Percentiles rank a stretch among this genome's conserved stretches.
phyloP scores from a whole-genome alignment of 2,888 invertebrate species.

The Mythimna ferrago region DNA sequence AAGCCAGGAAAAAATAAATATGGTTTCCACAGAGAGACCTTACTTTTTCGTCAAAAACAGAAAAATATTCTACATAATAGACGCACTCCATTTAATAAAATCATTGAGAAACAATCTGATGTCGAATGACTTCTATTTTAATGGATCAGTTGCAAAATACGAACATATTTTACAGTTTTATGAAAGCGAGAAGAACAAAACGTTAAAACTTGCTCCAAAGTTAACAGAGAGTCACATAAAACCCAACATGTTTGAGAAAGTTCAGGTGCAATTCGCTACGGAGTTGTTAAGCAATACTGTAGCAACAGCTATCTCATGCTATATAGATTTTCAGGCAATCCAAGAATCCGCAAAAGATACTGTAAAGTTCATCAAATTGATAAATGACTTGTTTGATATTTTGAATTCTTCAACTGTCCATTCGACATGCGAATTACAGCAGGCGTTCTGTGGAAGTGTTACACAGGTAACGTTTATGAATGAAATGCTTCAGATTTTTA shows the following conservation, averaged over 20 bases:
- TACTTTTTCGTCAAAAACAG: constrained; percentile 62
- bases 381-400: constrained; percentile 55
- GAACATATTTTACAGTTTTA: constrained; percentile 66
- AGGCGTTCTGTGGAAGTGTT: constrained; percentile 47
- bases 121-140: constrained; percentile 66
- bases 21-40: constrained; percentile 56
- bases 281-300: constrained; percentile 69
- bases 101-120: constrained; percentile 65
- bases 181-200: constrained; percentile 61
- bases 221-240: constrained; percentile 67
- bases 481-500: constrained; percentile 52
- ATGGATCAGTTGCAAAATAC: constrained; percentile 64
- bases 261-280: constrained; percentile 62
- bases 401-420: constrained; percentile 49
- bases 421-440: constrained; percentile 51
- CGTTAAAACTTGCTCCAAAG: constrained; percentile 64
- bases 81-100: constrained; percentile 67
- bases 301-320: constrained; percentile 63
- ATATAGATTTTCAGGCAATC: constrained; percentile 53
- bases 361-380: constrained; percentile 53
- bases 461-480: constrained; percentile 47
- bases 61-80: constrained; percentile 70
- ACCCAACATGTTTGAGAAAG: constrained; percentile 65
- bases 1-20: constrained; percentile 49
- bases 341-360: constrained; percentile 49